Evolutionary conservation across 53 echinoderm and acorn worm genomes (phyloP), one percentile per base, ranked within the genome.

Genomic region (Patiria pectinifera): DNA sequence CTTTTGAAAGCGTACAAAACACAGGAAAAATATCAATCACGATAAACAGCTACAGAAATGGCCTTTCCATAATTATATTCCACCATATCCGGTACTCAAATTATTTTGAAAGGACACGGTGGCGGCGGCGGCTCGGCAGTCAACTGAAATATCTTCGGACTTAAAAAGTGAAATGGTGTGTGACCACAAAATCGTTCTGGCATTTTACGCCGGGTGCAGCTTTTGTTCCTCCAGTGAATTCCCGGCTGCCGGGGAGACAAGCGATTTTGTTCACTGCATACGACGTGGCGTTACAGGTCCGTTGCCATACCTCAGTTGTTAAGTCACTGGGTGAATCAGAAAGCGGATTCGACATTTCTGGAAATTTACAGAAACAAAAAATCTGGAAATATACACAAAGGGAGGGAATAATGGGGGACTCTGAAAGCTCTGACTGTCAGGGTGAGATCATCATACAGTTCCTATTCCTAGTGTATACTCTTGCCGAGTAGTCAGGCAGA

Each of bases 191-290:
- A 11, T 45, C 79, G 79, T 45, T 78, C 79, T 4, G 46, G 46
- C 2, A 78, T 78, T 78, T 45, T 3, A 78, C 79, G 12, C 79
- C 24, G 79, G 24, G 4, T 78, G 21, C 9, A 46, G 79, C 79
- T 78, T 78, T 78, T 78, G 79, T 45, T 78, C 79, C 45, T 78
- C 47, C 47, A 11, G 16, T 44, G 74, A 74, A 66, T 66, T 66
- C 66, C 19, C 19, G 10, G 10, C 3, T 16, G 10, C 45, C 47
- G 0, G 46, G 79, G 2, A 78, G 79, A 78, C 9, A 45, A 46
- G 44, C 12, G 10, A 3, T 15, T 66, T 66, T 66, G 10, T 66
- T 53, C 53, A 8, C 53, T 53, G 53, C 53, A 53, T 53, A 53
- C 8, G 5, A 53, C 8, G 5, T 53, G 53, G 53, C 53, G 53